A percentile compares a stretch with the other conserved stretches of the same genome.
phyloP scores from a whole-genome alignment of 2,113 vertebrate genomes.

The Oncorhynchus gorbuscha region DNA sequence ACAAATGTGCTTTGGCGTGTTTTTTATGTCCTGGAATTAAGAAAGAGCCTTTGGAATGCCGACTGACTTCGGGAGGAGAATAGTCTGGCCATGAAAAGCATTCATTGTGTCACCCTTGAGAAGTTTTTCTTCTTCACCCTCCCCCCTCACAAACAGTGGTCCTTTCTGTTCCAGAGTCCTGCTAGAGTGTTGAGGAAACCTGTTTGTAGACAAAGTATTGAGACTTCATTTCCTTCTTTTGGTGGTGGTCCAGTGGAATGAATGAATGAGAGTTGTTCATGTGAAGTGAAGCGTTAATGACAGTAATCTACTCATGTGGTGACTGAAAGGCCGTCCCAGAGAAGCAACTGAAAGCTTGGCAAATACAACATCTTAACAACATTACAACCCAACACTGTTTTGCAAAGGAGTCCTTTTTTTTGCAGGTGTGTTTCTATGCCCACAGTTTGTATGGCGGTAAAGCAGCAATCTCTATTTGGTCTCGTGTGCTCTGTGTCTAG shows the following conservation, averaged over 20 bases:
- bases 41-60: not conserved
- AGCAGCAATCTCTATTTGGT: not conserved
- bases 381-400: not conserved
- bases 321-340: conserved; percentile 7
- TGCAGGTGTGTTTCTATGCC: not conserved
- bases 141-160: not conserved
- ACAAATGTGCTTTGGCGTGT: not conserved
- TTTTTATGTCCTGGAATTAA: not conserved
- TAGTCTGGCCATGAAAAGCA: not conserved
- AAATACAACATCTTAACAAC: not conserved
- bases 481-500: not conserved
- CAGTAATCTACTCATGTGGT: conserved; percentile 31
- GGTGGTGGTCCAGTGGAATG: conserved; percentile 22
- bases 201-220: not conserved
- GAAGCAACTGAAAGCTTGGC: not conserved
- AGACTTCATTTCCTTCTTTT: conserved; percentile 5
- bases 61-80: not conserved
- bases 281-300: conserved; percentile 28
- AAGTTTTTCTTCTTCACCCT: conserved; percentile 12
- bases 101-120: conserved; percentile 2
- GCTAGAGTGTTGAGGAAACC: conserved; percentile 2
- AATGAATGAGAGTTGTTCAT: conserved; percentile 39
- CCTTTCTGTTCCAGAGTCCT: not conserved
- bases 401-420: not conserved
- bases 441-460: not conserved